Evolutionary conservation across 1,140 invertebrate genomes (phyloP).

Genomic region (Trichogramma pretiosum): DNA sequence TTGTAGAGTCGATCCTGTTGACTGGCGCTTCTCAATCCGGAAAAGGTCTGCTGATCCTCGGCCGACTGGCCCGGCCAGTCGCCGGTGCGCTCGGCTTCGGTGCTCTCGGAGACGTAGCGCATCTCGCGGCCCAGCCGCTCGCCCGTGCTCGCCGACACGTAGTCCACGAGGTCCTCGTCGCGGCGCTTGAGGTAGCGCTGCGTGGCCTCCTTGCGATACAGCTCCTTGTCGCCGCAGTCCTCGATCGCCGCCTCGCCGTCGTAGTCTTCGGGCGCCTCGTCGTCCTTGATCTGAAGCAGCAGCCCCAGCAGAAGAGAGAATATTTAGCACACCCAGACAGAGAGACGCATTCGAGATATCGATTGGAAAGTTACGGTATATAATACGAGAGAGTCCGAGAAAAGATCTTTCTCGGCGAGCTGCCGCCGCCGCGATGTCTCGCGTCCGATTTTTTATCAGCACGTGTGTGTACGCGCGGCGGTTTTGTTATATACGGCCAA

Average conservation of each 20-base stretch:
- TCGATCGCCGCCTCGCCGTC: slow-evolving; percentile 38
- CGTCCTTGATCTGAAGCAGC: slow-evolving; percentile 54
- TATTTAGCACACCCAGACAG: no score
- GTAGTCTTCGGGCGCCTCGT: slow-evolving; percentile 52
- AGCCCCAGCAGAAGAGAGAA: neutral
- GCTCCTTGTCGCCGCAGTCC: slow-evolving; percentile 41
- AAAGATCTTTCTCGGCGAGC: no score
- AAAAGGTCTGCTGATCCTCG: slow-evolving; percentile 21
- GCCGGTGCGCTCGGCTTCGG: slow-evolving; percentile 52
- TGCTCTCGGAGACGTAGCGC: slow-evolving; percentile 67
- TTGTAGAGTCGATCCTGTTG: slow-evolving; percentile 31
- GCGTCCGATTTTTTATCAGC: neutral
- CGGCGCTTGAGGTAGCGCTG: slow-evolving; percentile 42
- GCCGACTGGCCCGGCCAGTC: slow-evolving; percentile 34
- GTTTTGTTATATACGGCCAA: no score
- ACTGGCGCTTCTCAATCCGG: no score
- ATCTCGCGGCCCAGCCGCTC: slow-evolving; percentile 65
- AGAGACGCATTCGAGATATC: no score
- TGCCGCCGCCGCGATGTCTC: no score
- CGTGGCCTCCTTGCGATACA: slow-evolving; percentile 47
- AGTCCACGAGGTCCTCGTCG: slow-evolving; percentile 67
- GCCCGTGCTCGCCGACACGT: slow-evolving; percentile 56
- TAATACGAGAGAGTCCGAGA: no score
- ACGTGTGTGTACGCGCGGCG: neutral
- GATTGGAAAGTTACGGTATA: no score